A percentile compares a stretch with the other conserved stretches of the same genome.
Evolutionary conservation across 2,888 invertebrate genomes (phyloP).

Genomic region (Phyllotreta striolata): DNA sequence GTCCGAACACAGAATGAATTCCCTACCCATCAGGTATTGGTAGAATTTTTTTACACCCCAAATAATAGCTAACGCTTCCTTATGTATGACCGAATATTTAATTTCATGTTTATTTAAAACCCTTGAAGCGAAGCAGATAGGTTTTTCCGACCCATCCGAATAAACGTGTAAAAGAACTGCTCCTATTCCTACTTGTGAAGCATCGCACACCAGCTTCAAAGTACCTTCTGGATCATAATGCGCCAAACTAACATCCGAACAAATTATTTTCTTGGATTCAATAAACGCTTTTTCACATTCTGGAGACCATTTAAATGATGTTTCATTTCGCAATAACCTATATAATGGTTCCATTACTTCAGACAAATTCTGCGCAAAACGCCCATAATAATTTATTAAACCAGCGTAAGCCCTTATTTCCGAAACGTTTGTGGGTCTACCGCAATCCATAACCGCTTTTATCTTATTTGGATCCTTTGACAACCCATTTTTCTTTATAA

Average conservation of each 20-base stretch:
- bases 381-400: conserved; percentile 28
- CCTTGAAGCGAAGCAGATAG: conserved; percentile 26
- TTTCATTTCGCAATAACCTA: conserved; percentile 10
- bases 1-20: conserved; percentile 27
- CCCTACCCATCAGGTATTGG: conserved; percentile 24
- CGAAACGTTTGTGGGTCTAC: conserved; percentile 13
- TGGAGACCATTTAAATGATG: conserved; percentile 24
- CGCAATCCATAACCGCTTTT: conserved; percentile 16
- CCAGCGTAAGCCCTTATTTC: conserved; percentile 20
- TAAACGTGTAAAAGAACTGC: conserved; percentile 28
- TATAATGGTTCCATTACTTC: conserved; percentile 20
- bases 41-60: conserved; percentile 24
- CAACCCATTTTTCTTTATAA: conserved; percentile 28
- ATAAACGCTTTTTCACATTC: conserved; percentile 27
- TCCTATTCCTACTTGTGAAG: conserved; percentile 14
- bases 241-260: conserved; percentile 18
- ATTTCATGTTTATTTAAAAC: conserved; percentile 24
- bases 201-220: conserved; percentile 27
- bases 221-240: conserved; percentile 24
- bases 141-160: conserved; percentile 25
- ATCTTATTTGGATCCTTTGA: conserved; percentile 18
- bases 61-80: conserved; percentile 22
- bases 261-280: conserved; percentile 13
- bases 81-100: conserved; percentile 26
- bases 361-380: conserved; percentile 24